These are phyloP conservation scores for Lepidonotus clava DNA, from an alignment of 2,888 invertebrate species.

Conservation along the genomic window DNA sequence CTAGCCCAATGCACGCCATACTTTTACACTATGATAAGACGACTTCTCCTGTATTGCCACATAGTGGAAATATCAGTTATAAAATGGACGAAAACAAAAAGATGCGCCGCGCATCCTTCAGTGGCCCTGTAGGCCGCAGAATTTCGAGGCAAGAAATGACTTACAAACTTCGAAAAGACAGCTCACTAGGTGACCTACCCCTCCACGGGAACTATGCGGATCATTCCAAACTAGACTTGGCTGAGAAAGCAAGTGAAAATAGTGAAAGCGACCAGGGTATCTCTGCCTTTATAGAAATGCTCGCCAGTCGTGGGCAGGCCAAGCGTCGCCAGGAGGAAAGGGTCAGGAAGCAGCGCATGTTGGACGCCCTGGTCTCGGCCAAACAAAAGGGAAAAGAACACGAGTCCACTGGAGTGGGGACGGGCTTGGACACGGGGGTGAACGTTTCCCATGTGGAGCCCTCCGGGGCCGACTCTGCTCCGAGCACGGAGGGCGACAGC, in stretches of 20 bases:
- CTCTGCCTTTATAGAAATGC: slow-evolving; percentile 27
- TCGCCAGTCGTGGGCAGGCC: slow-evolving; percentile 28
- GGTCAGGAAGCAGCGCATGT: neutral
- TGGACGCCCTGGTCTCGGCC: neutral
- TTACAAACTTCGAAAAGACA: slow-evolving; percentile 45
- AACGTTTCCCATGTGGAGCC: no score
- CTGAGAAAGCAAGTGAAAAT: neutral
- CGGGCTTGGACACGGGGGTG: no score
- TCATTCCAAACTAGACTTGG: neutral
- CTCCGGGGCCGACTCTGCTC: neutral
- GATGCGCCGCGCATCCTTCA: neutral
- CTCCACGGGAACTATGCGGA: neutral
- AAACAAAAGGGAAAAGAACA: no score
- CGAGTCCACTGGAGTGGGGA: no score
- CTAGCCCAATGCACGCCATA: slow-evolving; percentile 56
- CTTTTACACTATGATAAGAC: slow-evolving; percentile 44
- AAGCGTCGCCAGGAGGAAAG: neutral
- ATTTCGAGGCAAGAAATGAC: neutral
- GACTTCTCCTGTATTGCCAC: neutral
- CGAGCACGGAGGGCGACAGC: neutral
- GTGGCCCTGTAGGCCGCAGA: slow-evolving; percentile 1
- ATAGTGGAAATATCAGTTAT: neutral
- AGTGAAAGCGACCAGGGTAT: neutral
- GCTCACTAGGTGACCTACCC: slow-evolving; percentile 22
- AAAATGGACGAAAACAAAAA: slow-evolving; percentile 2